Percentiles rank a stretch among this genome's conserved stretches.
These are phyloP conservation scores for Eulemur mongoz DNA, from an alignment of 2,797 vertebrate genomes.

Conservation along the genomic window DNA sequence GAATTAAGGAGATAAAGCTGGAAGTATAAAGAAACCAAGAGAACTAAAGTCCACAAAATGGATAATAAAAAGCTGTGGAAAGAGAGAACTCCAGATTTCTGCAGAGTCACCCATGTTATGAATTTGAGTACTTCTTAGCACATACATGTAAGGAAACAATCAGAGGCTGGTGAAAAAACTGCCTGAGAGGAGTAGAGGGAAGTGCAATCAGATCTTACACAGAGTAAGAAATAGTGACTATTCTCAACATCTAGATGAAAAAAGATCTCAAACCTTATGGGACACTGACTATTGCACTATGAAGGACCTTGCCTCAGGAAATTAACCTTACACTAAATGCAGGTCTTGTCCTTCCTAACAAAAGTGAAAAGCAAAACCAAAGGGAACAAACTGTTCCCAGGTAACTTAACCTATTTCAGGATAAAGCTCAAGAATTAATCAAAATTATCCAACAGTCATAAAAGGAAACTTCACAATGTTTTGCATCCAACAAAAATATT, in stretches of 20 bases:
- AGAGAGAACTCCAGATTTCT: neutral
- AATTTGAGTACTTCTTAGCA: neutral
- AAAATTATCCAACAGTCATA: neutral
- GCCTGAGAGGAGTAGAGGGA: neutral
- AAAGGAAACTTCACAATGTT: neutral
- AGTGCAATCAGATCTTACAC: neutral
- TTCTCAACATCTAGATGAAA: neutral
- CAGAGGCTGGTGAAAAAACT: neutral
- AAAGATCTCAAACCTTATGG: neutral
- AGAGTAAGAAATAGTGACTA: neutral
- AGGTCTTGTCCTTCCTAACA: neutral
- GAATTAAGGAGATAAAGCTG: neutral
- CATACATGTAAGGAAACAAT: neutral
- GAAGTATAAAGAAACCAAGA: neutral
- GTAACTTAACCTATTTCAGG: neutral
- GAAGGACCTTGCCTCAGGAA: slow-evolving; percentile 18
- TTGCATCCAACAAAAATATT: neutral
- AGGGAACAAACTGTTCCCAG: neutral
- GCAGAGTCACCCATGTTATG: neutral
- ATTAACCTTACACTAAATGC: neutral
- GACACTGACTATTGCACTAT: neutral
- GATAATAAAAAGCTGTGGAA: neutral
- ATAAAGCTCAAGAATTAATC: neutral
- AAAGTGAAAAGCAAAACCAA: neutral
- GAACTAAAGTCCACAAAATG: neutral